A percentile compares a stretch with the other conserved stretches of the same genome.
Conservation (phyloP, 2,888 invertebrate species). For the Nomada flava region DNA sequence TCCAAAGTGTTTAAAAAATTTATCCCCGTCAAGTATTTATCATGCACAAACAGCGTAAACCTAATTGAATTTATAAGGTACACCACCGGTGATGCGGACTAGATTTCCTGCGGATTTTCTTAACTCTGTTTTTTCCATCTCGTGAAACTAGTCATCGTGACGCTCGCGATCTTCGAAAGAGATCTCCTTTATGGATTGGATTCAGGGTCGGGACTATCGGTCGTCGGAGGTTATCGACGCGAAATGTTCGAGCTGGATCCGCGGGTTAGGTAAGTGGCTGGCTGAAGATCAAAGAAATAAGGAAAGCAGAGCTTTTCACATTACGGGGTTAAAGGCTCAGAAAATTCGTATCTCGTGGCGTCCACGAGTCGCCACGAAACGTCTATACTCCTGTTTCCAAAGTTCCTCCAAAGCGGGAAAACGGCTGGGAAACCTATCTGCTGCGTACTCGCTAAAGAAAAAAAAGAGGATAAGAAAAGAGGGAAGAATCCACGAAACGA, state of each 20-base stretch:
- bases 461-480: too few species aligned
- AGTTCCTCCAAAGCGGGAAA: conserved; percentile 19
- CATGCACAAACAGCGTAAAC: not conserved
- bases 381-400: conserved; percentile 24
- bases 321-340: conserved; percentile 64
- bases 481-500: not conserved
- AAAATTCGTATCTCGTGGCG: conserved; percentile 61
- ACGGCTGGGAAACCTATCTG: not conserved
- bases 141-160: conserved; percentile 20
- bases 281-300: conserved; percentile 75
- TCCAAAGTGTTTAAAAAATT: not conserved
- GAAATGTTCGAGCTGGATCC: conserved; percentile 64
- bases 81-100: not conserved
- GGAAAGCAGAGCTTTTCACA: conserved; percentile 56
- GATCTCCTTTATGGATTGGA: conserved; percentile 53
- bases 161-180: conserved; percentile 11
- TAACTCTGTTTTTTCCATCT: conserved; percentile 29
- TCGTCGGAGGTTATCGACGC: conserved; percentile 57
- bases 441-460: not conserved
- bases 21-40: not conserved
- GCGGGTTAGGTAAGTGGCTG: conserved; percentile 67
- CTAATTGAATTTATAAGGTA: conserved; percentile 23
- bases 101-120: conserved; percentile 5
- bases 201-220: conserved; percentile 40
- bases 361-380: conserved; percentile 37